Evolutionary conservation across 2,888 invertebrate species (phyloP).

Genomic region (Anarsia innoxiella): DNA sequence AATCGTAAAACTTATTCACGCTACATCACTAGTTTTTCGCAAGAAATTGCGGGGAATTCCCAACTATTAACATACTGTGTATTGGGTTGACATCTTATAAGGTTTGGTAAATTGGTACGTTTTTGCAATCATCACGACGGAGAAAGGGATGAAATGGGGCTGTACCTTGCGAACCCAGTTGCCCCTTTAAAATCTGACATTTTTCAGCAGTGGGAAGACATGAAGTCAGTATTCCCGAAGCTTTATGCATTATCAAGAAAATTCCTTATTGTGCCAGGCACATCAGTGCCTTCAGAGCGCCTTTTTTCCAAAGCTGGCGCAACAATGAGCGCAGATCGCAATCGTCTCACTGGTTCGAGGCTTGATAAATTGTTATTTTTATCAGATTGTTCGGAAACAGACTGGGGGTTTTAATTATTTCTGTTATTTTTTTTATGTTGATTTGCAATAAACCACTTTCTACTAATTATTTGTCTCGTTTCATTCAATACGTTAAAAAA

Average conservation of each 20-base stretch:
- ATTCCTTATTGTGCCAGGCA: slow-evolving; percentile 15
- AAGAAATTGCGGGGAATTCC: no score
- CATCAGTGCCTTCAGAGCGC: slow-evolving; percentile 18
- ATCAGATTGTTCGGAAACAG: slow-evolving; percentile 1
- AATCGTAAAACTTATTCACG: no score
- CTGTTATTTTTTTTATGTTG: neutral
- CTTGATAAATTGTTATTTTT: neutral
- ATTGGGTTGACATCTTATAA: no score
- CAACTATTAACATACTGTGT: no score
- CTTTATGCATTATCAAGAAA: slow-evolving; percentile 15
- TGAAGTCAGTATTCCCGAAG: slow-evolving; percentile 15
- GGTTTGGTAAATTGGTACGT: neutral
- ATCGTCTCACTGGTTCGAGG: neutral
- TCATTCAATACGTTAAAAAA: neutral
- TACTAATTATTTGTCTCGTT: no score
- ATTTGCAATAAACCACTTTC: no score
- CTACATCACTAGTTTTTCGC: neutral
- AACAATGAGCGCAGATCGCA: slow-evolving; percentile 2
- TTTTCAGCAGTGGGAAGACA: slow-evolving; percentile 18
- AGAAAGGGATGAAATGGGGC: slow-evolving; percentile 11
- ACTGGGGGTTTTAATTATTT: neutral
- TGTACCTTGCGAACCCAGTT: slow-evolving; percentile 14
- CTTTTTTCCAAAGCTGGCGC: slow-evolving; percentile 18
- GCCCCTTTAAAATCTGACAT: slow-evolving; percentile 13
- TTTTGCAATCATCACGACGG: neutral